These are phyloP conservation scores for Orientallactaga bullata DNA, from an alignment of 2,113 vertebrate species.

Conservation along the genomic window DNA sequence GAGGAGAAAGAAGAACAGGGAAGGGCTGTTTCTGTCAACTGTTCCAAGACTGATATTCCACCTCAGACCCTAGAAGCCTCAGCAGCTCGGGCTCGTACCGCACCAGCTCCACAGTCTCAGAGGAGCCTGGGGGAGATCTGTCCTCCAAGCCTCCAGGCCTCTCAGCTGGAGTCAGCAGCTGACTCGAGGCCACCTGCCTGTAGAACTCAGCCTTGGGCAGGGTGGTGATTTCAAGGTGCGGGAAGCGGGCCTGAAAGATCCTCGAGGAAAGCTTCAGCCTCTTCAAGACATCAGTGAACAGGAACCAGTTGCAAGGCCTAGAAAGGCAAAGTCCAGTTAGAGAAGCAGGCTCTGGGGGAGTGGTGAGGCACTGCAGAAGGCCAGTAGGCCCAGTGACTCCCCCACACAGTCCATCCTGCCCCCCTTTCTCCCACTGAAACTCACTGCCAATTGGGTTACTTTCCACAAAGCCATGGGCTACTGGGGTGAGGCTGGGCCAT, in stretches of 20 bases:
- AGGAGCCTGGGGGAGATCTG: slow-evolving; percentile 81
- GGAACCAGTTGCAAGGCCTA: slow-evolving; percentile 98
- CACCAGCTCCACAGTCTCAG: slow-evolving; percentile 94
- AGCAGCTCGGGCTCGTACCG: slow-evolving; percentile 95
- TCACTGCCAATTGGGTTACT: not conserved
- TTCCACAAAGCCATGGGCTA: not conserved
- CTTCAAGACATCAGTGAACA: slow-evolving; percentile 95
- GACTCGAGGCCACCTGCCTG: slow-evolving; percentile 94
- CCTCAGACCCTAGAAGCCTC: slow-evolving; percentile 93
- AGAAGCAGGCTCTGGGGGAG: not conserved
- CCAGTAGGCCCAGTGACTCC: not conserved
- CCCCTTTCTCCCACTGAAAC: not conserved
- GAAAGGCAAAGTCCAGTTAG: slow-evolving; percentile 62
- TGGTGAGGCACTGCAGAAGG: not conserved
- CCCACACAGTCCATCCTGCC: not conserved
- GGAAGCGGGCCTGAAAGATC: slow-evolving; percentile 97
- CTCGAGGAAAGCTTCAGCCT: slow-evolving; percentile 96
- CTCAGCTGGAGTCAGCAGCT: slow-evolving; percentile 91
- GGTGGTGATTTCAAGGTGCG: slow-evolving; percentile 95
- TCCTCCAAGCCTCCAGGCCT: slow-evolving; percentile 85
- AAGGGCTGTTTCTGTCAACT: slow-evolving; percentile 85
- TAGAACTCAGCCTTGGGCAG: slow-evolving; percentile 92
- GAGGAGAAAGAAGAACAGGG: slow-evolving; percentile 75
- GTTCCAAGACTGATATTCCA: slow-evolving; percentile 89
- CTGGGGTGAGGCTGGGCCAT: not conserved